Evolutionary conservation across 2,113 vertebrate species (phyloP).

Genomic region (Acrocephalus arundinaceus): DNA sequence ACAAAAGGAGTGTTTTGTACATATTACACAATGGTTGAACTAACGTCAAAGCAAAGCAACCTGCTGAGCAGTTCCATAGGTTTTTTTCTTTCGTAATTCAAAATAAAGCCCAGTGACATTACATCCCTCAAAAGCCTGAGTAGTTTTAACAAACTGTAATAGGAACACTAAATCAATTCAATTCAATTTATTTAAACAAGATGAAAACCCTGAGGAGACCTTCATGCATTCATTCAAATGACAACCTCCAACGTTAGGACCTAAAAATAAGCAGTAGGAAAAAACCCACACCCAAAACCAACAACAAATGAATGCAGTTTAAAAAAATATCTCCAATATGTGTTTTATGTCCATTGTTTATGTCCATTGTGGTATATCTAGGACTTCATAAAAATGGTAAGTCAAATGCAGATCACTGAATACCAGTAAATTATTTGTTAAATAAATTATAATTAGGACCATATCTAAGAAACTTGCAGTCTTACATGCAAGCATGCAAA

Average conservation of each 20-base stretch:
- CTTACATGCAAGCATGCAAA: not conserved
- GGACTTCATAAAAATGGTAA: not conserved
- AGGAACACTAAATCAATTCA: constrained; percentile 35
- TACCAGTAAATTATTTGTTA: not conserved
- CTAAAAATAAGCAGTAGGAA: not conserved
- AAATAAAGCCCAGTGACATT: not conserved
- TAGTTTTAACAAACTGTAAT: constrained; percentile 23
- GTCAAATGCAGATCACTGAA: not conserved
- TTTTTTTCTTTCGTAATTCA: not conserved
- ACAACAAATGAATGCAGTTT: not conserved
- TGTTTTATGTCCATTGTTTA: not conserved
- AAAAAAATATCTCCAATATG: not conserved
- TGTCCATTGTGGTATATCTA: not conserved
- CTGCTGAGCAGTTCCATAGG: not conserved
- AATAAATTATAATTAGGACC: not conserved
- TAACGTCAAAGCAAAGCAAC: not conserved
- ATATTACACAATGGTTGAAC: not conserved
- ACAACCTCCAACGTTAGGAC: not conserved
- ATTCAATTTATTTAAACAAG: constrained; percentile 45
- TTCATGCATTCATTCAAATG: not conserved
- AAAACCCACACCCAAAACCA: fast-evolving
- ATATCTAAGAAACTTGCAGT: not conserved
- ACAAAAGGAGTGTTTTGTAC: not conserved
- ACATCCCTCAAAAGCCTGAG: not conserved
- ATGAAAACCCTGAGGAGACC: not conserved